Evolutionary conservation across 2,797 vertebrate species (phyloP), one percentile per base, ranked within the genome.

Genomic region (Lepus oiostolus): DNA sequence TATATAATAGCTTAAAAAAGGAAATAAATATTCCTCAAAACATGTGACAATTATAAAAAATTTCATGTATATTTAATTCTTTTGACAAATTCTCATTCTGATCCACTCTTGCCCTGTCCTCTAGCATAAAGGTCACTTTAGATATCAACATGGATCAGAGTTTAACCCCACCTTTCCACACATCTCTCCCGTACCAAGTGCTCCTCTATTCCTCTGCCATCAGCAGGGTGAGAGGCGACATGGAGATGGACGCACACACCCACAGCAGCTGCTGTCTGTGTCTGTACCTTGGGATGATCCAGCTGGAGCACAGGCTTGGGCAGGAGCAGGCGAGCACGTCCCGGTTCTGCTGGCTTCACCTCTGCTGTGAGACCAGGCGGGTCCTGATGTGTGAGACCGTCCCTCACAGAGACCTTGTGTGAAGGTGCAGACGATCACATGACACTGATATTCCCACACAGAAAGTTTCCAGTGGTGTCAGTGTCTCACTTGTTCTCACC

Each of bases 151-250:
- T 10, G 35, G 54, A 47, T 24, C 28, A 67, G 35, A 68, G 50
- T 17, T 4, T 90, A 26, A 80, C 14, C 35, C 16, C 50, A 90
- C 30, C 32, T 81, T 42, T 58, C 58, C 30, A 19, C 22, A 67
- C 24, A 67, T 19, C 54, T 21, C 4, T 58, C 54, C 19, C 17
- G 4, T 58, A 58, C 19, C 14, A 58, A 58, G 19, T 50, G 67
- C 60, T 30, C 17, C 67, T 68, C 35, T 60, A 67, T 30, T 17
- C 35, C 17, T 58, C 16, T 35, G 19, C 72, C 22, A 32, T 22
- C 82, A 42, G 7, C 26, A 85, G 22, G 2, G 0, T n/a, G 5
- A 5, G 7, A n/a, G 32, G 4, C 17, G 32, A 54, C 10, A 0
- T 50, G 3, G 52, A 22, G 47, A 42, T 42, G 42, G 42, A 42